Evolutionary conservation across 2,797 vertebrate genomes (phyloP), one percentile per base, ranked within the genome.

Genomic region (Allobates femoralis): DNA sequence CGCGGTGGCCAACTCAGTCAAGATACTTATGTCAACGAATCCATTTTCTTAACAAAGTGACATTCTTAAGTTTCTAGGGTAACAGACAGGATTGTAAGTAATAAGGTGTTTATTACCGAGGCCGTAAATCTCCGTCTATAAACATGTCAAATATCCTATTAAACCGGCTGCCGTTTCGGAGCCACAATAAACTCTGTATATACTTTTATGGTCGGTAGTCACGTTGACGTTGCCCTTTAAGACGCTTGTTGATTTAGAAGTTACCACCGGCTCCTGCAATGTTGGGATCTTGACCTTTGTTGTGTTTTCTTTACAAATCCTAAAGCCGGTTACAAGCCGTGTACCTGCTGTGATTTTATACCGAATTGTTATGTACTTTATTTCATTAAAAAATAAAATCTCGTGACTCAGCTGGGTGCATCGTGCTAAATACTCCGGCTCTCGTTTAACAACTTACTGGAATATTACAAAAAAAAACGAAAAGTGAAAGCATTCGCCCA

Each of bases 81-180:
- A 93, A 93, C 93, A 94, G 94, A 94, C 93, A 94, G 93, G 92
- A 92, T 93, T 93, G 91, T 94, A 92, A 92, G 92, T 93, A 95
- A 94, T 94, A 94, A 94, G 92, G 91, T 93, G 92, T 95, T 94
- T 94, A 93, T 94, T 94, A 93, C 92, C 82, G 90, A 75, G 90
- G 92, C 91, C 93, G 93, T 94, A 95, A 96, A 95, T 95, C 92
- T 94, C 89, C 90, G 92, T 90, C 93, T 91, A 94, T 94, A 94
- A 94, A 94, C 91, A 91, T 92, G 93, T 92, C 94, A 93, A 89
- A 91, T 93, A 92, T 94, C 93, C 92, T 93, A 89, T 94, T 94
- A 94, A 95, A 93, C 87, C 88, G 91, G 91, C 91, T 92, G 92
- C 91, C 94, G 91, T 92, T 92, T 91, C 88, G 89, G 89, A 90